Percentiles rank a stretch among this genome's conserved stretches.
phyloP scores from a whole-genome alignment of 2,113 vertebrate species.

The Buteo buteo region DNA sequence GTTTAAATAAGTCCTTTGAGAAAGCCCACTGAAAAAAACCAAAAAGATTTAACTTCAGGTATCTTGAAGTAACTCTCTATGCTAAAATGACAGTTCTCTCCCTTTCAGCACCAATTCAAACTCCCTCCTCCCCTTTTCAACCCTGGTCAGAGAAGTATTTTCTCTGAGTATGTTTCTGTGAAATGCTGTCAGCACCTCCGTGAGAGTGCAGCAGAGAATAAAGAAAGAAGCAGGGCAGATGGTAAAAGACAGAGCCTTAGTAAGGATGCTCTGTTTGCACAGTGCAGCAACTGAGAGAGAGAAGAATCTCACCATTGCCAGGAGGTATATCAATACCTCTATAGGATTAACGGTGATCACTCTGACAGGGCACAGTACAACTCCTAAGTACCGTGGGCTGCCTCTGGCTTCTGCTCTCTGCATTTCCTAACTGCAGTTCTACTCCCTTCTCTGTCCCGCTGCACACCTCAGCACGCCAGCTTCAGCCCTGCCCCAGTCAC shows the following conservation, averaged over 20 bases:
- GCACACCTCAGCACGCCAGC: background rate
- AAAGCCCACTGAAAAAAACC: background rate
- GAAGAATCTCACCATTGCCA: background rate
- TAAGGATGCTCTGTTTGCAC: background rate
- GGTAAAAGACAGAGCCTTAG: background rate
- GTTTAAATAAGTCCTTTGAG: background rate
- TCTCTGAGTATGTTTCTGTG: background rate
- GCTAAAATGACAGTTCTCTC: background rate
- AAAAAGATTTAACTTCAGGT: background rate
- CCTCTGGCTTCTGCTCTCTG: background rate
- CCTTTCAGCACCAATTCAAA: background rate
- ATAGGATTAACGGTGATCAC: background rate
- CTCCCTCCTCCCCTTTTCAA: background rate
- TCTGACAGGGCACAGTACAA: background rate
- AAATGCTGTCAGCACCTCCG: background rate
- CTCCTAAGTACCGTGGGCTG: accelerated
- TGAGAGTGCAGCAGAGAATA: background rate
- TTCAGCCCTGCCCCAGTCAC: background rate
- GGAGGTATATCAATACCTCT: background rate
- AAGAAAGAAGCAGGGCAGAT: background rate
- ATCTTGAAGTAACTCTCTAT: background rate
- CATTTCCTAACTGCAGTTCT: background rate
- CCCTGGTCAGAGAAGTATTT: background rate
- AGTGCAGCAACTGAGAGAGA: background rate
- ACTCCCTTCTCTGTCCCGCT: background rate